A percentile compares a stretch with the other conserved stretches of the same genome.
phyloP scores from a whole-genome alignment of 2,113 vertebrate genomes.

The pig (Sus scrofa) region T2T-Sscrofa CM000813.6:114044501-114045000 shows the following conservation, averaged over 20 bases:
- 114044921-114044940: neutral
- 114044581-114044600: neutral
- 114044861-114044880: neutral
- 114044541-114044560: neutral
- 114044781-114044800: neutral
- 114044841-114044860: neutral
- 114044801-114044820: rapidly evolving
- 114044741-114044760: neutral
- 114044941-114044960: neutral
- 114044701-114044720: neutral
- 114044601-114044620: neutral
- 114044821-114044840: neutral
- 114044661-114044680: neutral
- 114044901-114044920: neutral
- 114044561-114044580: neutral
- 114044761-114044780: neutral
- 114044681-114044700: neutral
- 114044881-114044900: neutral
- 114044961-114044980: neutral
- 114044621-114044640: neutral
- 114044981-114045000: neutral
- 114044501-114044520: neutral
- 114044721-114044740: neutral
- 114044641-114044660: neutral
- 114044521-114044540: neutral